These are phyloP conservation scores for Drosophila tripunctata DNA, from an alignment of 2,888 invertebrate species.

Conservation along the genomic window DNA sequence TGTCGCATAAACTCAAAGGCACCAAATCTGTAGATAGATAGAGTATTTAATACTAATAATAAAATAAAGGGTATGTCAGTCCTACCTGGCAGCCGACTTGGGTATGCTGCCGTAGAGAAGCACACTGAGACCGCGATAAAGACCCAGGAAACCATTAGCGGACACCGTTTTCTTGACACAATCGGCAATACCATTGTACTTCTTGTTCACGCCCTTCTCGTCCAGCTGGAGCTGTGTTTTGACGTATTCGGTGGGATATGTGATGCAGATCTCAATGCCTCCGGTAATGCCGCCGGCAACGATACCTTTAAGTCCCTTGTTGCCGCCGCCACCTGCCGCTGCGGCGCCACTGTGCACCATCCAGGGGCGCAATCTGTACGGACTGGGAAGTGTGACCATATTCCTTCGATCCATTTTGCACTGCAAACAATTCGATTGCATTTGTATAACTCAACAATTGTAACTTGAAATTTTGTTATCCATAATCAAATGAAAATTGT, in stretches of 20 bases:
- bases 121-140: conserved; percentile 98
- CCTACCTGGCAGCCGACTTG: conserved; percentile 96
- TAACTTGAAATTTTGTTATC: neutral
- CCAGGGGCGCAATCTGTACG: conserved; percentile 86
- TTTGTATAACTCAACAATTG: neutral
- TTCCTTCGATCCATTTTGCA: conserved; percentile 69
- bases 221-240: conserved; percentile 99
- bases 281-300: conserved; percentile 98
- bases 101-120: conserved; percentile 99
- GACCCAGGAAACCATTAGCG: conserved; percentile 93
- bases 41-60: neutral
- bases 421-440: neutral
- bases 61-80: neutral
- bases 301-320: conserved; percentile 94
- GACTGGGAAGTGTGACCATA: conserved; percentile 69
- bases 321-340: conserved; percentile 87
- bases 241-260: conserved; percentile 99
- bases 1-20: conserved; percentile 97
- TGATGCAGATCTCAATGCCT: conserved; percentile 99
- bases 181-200: conserved; percentile 93
- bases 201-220: conserved; percentile 89
- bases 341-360: conserved; percentile 88
- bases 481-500: neutral
- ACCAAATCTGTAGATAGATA: conserved; percentile 94
- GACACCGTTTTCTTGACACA: conserved; percentile 96